Conservation (phyloP, 1,140 invertebrate species). For the Achatina immaculata region DNA sequence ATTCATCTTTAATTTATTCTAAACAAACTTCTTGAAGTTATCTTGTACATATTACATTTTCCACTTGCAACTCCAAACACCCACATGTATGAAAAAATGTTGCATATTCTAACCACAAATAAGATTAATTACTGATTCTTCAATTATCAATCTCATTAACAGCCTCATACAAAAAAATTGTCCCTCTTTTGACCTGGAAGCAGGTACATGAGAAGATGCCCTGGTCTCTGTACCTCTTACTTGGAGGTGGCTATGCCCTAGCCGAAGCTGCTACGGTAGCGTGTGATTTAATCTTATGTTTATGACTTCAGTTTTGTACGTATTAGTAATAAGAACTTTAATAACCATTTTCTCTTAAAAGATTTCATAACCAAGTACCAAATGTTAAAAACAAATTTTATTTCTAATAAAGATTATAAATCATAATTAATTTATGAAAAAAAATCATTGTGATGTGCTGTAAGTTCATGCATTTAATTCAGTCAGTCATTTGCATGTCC, state of each 20-base stretch:
- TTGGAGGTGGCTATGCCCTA: constrained; percentile 87
- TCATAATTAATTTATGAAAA: neutral
- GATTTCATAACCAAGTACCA: neutral
- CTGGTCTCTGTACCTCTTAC: constrained; percentile 72
- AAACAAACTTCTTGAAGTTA: too few relatives aligned
- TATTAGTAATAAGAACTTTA: neutral
- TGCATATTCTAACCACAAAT: too few relatives aligned
- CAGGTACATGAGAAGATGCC: constrained; percentile 67
- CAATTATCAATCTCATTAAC: too few relatives aligned
- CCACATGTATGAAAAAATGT: too few relatives aligned
- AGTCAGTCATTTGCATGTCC: too few relatives aligned
- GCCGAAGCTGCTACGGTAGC: constrained; percentile 71
- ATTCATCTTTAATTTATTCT: too few relatives aligned
- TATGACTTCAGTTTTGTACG: neutral
- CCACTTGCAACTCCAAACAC: too few relatives aligned
- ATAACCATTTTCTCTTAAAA: neutral
- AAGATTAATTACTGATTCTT: too few relatives aligned
- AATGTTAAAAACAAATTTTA: neutral
- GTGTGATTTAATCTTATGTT: neutral
- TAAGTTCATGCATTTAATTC: too few relatives aligned
- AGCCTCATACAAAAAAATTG: constrained; percentile 3
- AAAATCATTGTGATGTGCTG: too few relatives aligned
- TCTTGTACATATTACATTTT: too few relatives aligned
- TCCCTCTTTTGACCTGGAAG: constrained; percentile 66
- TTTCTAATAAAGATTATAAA: neutral